Evolutionary conservation across 2,797 vertebrate species (phyloP).

Genomic region (Tapirus indicus): DNA sequence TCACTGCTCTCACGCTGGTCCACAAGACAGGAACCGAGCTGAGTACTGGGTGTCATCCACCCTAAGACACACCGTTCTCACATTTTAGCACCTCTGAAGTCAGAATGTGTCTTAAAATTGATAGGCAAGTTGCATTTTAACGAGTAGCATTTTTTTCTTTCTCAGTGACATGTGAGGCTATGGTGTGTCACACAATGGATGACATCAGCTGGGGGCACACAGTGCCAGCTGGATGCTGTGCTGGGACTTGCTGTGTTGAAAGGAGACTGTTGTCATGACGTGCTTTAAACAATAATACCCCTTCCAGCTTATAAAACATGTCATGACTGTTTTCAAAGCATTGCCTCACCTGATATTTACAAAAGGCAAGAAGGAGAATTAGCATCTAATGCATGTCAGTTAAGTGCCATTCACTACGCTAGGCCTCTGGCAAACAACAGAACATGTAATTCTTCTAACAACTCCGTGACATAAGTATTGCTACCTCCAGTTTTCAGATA

Average conservation of each 20-base stretch:
- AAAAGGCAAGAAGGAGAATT: background rate
- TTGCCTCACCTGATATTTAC: background rate
- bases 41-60: background rate
- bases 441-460: background rate
- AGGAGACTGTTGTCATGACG: background rate
- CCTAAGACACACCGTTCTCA: background rate
- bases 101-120: slow-evolving; percentile 19
- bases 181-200: background rate
- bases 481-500: background rate
- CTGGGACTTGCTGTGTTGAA: background rate
- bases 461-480: background rate
- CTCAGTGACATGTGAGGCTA: background rate
- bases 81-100: background rate
- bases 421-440: background rate
- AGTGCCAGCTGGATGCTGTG: background rate
- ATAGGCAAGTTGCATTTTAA: background rate
- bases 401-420: background rate
- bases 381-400: background rate
- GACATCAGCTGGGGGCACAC: background rate
- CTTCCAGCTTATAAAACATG: slow-evolving; percentile 7
- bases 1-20: background rate
- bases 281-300: background rate
- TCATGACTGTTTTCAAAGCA: slow-evolving; percentile 1
- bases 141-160: background rate
- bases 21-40: background rate